Evolutionary conservation across 2,797 vertebrate species (phyloP).

Genomic region (Scleropages formosus): DNA sequence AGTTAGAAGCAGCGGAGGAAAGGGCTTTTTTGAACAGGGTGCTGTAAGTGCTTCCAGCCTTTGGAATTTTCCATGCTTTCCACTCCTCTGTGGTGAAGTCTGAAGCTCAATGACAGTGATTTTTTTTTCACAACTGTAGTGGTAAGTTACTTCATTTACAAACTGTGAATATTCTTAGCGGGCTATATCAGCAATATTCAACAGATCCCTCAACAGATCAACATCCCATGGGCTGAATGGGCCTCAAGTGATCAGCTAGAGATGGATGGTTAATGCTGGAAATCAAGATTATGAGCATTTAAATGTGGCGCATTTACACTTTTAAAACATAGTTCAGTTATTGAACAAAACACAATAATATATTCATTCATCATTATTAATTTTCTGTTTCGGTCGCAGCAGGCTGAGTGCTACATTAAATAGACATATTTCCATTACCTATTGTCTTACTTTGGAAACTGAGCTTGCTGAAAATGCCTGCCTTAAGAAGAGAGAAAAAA

Average conservation of each 20-base stretch:
- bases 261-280: neutral
- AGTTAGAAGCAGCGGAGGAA: conserved; percentile 60
- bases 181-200: neutral
- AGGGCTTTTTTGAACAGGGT: conserved; percentile 37
- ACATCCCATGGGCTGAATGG: neutral
- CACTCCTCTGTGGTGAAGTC: conserved; percentile 49
- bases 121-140: conserved; percentile 31
- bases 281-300: too few species aligned
- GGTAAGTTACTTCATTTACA: conserved; percentile 11
- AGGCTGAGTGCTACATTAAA: neutral
- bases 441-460: neutral
- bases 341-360: too few species aligned
- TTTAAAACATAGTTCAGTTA: too few species aligned
- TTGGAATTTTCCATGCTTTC: conserved; percentile 59
- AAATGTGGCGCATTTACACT: too few species aligned
- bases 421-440: neutral
- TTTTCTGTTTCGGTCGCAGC: neutral
- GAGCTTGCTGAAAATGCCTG: neutral
- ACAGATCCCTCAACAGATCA: neutral
- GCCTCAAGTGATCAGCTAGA: neutral
- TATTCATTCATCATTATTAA: too few species aligned
- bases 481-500: neutral
- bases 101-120: conserved; percentile 51
- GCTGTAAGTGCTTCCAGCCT: conserved; percentile 67
- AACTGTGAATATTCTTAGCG: neutral